Percentiles rank a stretch among this genome's conserved stretches.
phyloP scores from a whole-genome alignment of 53 echinoderm and acorn worm species.

The Glandiceps talaboti region DNA sequence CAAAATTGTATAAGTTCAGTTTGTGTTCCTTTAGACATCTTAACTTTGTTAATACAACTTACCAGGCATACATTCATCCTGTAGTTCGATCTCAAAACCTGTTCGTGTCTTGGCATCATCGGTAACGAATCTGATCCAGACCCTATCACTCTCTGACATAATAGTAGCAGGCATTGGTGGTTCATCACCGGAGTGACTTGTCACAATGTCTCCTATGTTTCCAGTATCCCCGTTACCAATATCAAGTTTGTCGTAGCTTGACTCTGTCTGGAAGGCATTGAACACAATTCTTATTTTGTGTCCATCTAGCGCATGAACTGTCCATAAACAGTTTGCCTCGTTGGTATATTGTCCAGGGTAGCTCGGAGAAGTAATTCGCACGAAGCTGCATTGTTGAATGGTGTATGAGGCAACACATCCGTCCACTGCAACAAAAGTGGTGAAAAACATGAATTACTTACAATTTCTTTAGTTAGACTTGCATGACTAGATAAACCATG shows the following conservation, averaged over 20 bases:
- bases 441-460: too few species aligned
- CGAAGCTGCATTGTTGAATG: neutral
- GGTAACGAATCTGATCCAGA: neutral
- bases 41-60: too few species aligned
- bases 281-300: neutral
- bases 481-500: too few species aligned
- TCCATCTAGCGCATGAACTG: neutral
- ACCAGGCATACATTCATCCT: neutral
- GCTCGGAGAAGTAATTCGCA: neutral
- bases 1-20: too few species aligned
- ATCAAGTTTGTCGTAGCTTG: neutral
- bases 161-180: neutral
- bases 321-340: neutral
- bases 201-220: neutral
- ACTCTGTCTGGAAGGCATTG: neutral
- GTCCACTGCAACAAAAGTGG: neutral
- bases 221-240: neutral
- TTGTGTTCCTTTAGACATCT: too few species aligned
- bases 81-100: neutral
- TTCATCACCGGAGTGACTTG: neutral
- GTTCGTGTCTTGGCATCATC: neutral
- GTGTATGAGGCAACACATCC: neutral
- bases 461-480: too few species aligned
- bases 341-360: neutral
- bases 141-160: neutral